Evolutionary conservation across 2,888 invertebrate species (phyloP).

Genomic region (Nudaria mundana): DNA sequence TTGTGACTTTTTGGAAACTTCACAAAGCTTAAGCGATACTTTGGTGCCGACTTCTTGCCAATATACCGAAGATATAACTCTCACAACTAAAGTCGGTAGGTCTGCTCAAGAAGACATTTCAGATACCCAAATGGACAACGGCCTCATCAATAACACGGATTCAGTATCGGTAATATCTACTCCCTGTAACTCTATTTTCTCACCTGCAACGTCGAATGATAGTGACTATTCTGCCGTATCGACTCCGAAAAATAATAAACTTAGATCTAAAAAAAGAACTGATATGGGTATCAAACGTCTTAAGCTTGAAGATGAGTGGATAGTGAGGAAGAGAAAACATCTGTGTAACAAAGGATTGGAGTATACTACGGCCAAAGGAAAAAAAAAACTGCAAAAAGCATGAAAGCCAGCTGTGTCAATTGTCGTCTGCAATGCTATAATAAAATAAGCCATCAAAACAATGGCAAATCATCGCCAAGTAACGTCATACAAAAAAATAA

Average conservation of each 20-base stretch:
- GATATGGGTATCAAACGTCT: too few species aligned
- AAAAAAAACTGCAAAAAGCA: slow-evolving; percentile 12
- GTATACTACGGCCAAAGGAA: slow-evolving; percentile 11
- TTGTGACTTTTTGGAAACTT: too few species aligned
- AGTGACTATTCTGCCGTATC: too few species aligned
- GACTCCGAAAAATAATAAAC: too few species aligned
- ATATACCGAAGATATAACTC: too few species aligned
- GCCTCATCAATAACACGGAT: background rate
- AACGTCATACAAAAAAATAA: slow-evolving; percentile 13
- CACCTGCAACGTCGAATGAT: slow-evolving; percentile 10
- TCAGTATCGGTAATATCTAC: slow-evolving; percentile 7
- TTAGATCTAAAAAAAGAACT: too few species aligned
- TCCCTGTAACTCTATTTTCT: slow-evolving; percentile 4
- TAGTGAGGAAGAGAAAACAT: too few species aligned
- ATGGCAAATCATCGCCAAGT: slow-evolving; percentile 15
- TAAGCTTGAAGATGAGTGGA: slow-evolving; percentile 8
- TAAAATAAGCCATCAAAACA: slow-evolving; percentile 14
- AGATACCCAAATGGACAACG: background rate
- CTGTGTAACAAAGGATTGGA: too few species aligned
- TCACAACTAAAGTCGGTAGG: slow-evolving; percentile 5
- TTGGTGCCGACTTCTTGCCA: too few species aligned
- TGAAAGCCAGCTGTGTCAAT: slow-evolving; percentile 13
- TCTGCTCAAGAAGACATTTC: slow-evolving; percentile 3
- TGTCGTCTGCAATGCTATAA: slow-evolving; percentile 9
- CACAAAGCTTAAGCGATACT: too few species aligned